Conservation (phyloP, 2,888 invertebrate species). For the Chorisops tibialis region DNA sequence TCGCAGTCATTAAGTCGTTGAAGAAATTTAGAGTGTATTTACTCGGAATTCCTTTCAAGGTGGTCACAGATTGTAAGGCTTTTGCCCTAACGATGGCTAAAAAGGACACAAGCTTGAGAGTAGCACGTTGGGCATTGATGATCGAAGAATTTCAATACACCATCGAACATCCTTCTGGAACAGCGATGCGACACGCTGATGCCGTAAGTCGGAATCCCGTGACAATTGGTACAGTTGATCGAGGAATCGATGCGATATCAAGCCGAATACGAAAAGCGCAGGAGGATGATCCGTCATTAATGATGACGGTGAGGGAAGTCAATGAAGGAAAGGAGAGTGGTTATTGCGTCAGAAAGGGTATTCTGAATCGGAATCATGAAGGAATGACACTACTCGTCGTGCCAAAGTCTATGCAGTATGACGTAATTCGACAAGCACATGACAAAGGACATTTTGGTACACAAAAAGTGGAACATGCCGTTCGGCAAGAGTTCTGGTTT, state of each 20-base stretch:
- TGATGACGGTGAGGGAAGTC: not conserved
- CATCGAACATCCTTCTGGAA: slow-evolving; percentile 11
- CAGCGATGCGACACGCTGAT: too few relatives aligned
- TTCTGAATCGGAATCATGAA: not conserved
- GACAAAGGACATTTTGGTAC: not conserved
- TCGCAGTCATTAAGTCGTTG: slow-evolving; percentile 23
- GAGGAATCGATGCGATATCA: not conserved
- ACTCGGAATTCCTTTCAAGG: slow-evolving; percentile 15
- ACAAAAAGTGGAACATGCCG: not conserved
- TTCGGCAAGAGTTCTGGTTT: not conserved
- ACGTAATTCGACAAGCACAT: not conserved
- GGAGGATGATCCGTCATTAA: not conserved
- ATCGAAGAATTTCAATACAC: slow-evolving; percentile 4
- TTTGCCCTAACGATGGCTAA: slow-evolving; percentile 16
- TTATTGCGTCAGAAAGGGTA: not conserved
- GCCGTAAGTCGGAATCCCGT: not conserved
- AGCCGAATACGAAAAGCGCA: not conserved
- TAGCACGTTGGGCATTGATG: slow-evolving; percentile 10
- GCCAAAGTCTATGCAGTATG: not conserved
- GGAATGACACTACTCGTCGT: not conserved
- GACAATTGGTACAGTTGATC: not conserved
- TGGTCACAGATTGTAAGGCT: slow-evolving; percentile 20
- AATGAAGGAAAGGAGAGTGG: not conserved
- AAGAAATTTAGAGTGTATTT: slow-evolving; percentile 25
- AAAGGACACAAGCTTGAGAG: not conserved